These are phyloP conservation scores for Temnothorax rugatulus DNA, from an alignment of 2,888 invertebrate species.

Conservation along the genomic window DNA sequence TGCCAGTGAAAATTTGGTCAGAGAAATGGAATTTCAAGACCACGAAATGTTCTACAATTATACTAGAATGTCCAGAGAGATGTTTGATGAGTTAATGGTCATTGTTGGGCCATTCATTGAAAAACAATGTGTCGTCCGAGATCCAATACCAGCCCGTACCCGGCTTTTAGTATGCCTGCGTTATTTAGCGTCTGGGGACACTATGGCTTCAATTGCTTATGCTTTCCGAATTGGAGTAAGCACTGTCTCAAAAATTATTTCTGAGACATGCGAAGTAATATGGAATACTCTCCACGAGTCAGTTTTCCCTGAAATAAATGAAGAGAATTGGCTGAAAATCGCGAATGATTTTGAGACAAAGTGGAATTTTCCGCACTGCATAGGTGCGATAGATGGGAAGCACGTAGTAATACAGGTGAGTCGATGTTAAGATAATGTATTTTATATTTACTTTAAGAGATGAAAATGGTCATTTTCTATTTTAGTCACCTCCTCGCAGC, in stretches of 20 bases:
- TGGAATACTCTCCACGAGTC: neutral
- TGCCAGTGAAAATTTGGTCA: neutral
- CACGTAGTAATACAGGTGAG: neutral
- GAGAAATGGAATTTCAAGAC: neutral
- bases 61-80: neutral
- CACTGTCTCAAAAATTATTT: conserved; percentile 6
- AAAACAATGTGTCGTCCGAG: conserved; percentile 1
- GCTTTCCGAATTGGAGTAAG: neutral
- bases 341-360: conserved; percentile 3
- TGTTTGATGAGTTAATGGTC: neutral
- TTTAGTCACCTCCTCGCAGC: conserved; percentile 9
- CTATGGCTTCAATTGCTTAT: neutral
- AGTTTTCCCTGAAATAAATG: neutral
- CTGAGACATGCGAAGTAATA: neutral
- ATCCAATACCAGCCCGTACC: neutral
- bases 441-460: neutral
- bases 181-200: conserved; percentile 13
- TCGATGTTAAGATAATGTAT: neutral
- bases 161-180: neutral
- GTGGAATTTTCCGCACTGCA: neutral
- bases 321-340: neutral
- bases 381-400: conserved; percentile 9
- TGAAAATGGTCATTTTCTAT: neutral
- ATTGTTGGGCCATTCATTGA: neutral
- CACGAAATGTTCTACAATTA: conserved; percentile 12